Conservation (phyloP, 2,797 vertebrate genomes). For the Ctenopoma multispine region DNA sequence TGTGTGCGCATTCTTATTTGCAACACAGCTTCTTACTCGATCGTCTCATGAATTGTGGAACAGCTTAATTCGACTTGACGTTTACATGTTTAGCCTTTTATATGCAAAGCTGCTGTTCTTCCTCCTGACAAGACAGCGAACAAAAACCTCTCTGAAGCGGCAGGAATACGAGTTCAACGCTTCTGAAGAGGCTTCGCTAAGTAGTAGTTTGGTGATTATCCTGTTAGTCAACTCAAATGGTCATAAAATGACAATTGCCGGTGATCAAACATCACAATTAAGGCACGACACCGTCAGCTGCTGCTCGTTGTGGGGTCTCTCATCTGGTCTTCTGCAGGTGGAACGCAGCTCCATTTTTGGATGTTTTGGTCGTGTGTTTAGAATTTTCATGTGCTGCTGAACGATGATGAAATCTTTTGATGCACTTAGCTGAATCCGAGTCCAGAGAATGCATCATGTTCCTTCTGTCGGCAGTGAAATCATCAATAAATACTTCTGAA, state of each 20-base stretch:
- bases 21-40: conserved; percentile 21
- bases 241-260: not conserved
- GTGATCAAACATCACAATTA: not conserved
- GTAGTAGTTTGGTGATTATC: conserved; percentile 10
- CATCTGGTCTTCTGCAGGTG: not conserved
- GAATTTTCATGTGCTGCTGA: too few relatives aligned
- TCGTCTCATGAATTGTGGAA: not conserved
- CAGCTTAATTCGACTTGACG: conserved; percentile 26
- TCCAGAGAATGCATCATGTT: too few relatives aligned
- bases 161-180: not conserved
- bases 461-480: too few relatives aligned
- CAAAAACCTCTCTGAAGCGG: not conserved
- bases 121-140: conserved; percentile 10
- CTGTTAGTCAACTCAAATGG: not conserved
- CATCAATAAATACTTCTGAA: too few relatives aligned
- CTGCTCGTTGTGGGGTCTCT: not conserved
- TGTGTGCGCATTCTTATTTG: conserved; percentile 19
- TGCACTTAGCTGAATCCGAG: not conserved
- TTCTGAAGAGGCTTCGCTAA: not conserved
- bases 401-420: not conserved
- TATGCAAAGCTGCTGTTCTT: conserved; percentile 26
- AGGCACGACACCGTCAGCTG: not conserved
- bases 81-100: conserved; percentile 45
- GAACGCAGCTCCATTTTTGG: not conserved
- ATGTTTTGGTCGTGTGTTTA: not conserved